Base-by-base conservation (phyloP, 2,888 invertebrate species). In the Melipona beecheii region DNA sequence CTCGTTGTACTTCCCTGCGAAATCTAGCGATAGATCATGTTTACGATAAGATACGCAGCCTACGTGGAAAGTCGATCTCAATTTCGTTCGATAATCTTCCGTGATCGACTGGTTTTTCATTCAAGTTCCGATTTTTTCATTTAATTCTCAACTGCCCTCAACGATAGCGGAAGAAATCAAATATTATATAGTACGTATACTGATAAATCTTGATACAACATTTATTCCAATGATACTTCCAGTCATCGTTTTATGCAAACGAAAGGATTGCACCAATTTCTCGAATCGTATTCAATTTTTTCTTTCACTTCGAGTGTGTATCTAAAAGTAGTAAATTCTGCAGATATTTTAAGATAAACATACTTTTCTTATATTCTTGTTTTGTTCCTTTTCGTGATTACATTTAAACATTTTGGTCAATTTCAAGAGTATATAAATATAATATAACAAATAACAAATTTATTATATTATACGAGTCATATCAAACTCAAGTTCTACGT, bases 1-100 rank as follows among this genome's bases (percentile, higher is more conserved):
- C 58, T 81, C 76, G 71, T 68, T 65, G 19, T 71, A 62, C n/a
- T 79, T 75, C 54, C 65, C 66, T 43, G 70, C 62, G 74, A 64
- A 75, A 72, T 78, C 75, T 79, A 89, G 65, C 75, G 58, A 66
- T 60, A 87, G 78, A 80, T 80, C 60, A 50, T 31, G n/a, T 9
- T 1, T 2, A 9, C 64, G 88, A 88, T 88, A 88, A 88, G 88
- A 88, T 88, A 89, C 66, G 62, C 31, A 60, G 54, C 66, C 66
- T 83, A 83, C 66, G 78, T 69, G 62, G 43, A 81, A 79, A 62
- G 36, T 54, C 60, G 62, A 73, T 75, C 70, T 62, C 65, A 58
- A 70, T 81, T 75, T 76, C 58, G 60, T 24, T 69, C 83, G n/a
- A 50, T 56, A 70, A 75, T 72, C 31, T 4, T 24, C 24, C 11